Base-by-base conservation (phyloP, 2,797 vertebrate species). In the Serranus cabrilla region DNA sequence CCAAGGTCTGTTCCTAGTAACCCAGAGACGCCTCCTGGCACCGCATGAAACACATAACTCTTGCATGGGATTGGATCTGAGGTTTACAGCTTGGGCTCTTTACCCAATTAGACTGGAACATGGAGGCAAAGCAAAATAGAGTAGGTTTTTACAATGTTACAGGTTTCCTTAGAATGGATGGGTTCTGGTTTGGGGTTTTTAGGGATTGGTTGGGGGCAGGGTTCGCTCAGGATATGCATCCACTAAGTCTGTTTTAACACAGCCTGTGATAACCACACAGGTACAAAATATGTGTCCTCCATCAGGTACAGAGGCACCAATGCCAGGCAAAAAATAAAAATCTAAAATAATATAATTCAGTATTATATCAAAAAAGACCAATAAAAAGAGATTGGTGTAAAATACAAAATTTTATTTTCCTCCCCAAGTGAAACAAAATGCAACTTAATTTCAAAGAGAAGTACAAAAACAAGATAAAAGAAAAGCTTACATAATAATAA, bases 41-140 rank as follows among this genome's bases (percentile, higher is more conserved):
- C 80, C 74, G 74, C 89, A 92, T 94, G 89, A 94, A 95, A 94
- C 90, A 70, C 90, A 89, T 91, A 92, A 86, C 92, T 93, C 85
- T 82, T 39, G 63, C 45, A 83, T 73, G 73, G 80, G 81, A 88
- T 84, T 88, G 87, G 82, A 92, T 85, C 81, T 83, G 83, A 85
- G 85, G 82, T 93, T 93, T 92, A 91, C 81, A 37, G 74, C 87
- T 81, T 76, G 81, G 76, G 88, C 86, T 90, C 62, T 76, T 87
- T 86, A 81, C 72, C 85, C 88, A 90, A 89, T 92, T 92, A 95
- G 87, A 86, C 86, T 77, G 87, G 89, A 87, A 83, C 82, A 85
- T 49, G 87, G 85, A 89, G 81, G 85, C 88, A 83, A 87, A 89
- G 85, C 84, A 89, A 88, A 90, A 67, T 23, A 82, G 82, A 57